Base-by-base conservation (phyloP, 2,888 invertebrate genomes). In the Stegana nigrithorax region DNA sequence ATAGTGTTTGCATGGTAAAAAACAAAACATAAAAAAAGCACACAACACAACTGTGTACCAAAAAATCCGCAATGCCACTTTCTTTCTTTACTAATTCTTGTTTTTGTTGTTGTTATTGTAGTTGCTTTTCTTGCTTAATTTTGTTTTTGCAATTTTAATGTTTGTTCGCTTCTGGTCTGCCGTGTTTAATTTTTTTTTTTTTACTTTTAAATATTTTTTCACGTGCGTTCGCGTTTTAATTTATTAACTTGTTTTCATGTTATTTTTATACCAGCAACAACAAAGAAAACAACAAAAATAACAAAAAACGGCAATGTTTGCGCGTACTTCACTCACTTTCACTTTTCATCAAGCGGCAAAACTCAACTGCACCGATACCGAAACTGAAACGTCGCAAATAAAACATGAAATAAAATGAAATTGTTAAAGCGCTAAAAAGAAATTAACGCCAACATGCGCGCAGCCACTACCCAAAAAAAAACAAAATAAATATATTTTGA, bases 301-400 rank as follows among this genome's bases (percentile, higher is more conserved):
- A 7, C 47, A 47, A 17, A 5, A 42, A 17, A n/a, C n/a, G n/a
- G n/a, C n/a, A n/a, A 14, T 12, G n/a, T 19, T 32, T 65, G 75
- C 59, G 51, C 72, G 63, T 69, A 72, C 64, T 67, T 67, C 60
- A 55, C 53, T 58, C 69, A 75, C 75, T 76, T 76, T 76, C 75
- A 76, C 75, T 76, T 75, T 75, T 75, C 32, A 53, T 53, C 51
- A 50, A 5, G 14, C 4, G 4, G 7, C 17, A 47, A 50, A 50
- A 21, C 23, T 12, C n/a, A 27, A 29, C 27, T 55, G 53, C 53
- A 55, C 36, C 21, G 21, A 55, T 10, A 39, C 39, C 14, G 39
- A 10, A 29, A 51, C 27, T 27, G 27, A 47, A 44, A 47, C n/a
- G 36, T 10, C 36, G 36, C 10, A 44, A 27, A 27, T 23, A 12